Evolutionary conservation across 1,140 invertebrate species (phyloP), one percentile per base, ranked within the genome.

Genomic region (Neotoxoptera formosana): DNA sequence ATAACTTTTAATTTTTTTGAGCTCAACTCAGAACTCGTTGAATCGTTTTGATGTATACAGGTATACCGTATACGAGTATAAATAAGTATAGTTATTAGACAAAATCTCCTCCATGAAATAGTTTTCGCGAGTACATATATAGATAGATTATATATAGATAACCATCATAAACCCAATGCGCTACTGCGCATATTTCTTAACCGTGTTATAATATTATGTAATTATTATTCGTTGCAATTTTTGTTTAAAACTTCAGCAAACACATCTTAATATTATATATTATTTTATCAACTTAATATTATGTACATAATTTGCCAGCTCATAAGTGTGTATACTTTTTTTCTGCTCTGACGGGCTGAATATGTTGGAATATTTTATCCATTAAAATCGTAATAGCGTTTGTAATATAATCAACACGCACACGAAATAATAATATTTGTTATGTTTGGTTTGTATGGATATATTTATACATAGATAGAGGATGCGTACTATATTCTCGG

Each of bases 331-430:
- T 76, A 76, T 76, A 76, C 30, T 76, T 76, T 76, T 60, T n/a
- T 76, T 76, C 60, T n/a, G 60, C 60, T 76, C 60, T 86, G 30
- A 45, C 23, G 83, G 23, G 41, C 36, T 25, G n/a, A n/a, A n/a
- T n/a, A n/a, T n/a, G 83, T 45, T 86, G 36, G 23, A 86, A 25
- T 86, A 45, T 41, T 88, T 30, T 48, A 88, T 30, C 25, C 23
- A 41, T 48, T 48, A 88, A 88, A 88, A 30, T 88, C n/a, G 86
- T 34, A n/a, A 76, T 76, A 76, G 30, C n/a, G n/a, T n/a, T 67
- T n/a, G 30, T n/a, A 17, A 17, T 76, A 7, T n/a, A n/a, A 34
- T 11, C 60, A 76, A 76, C 60, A 20, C 11, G 14, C 60, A 76
- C 60, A n/a, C 30, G 60, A 76, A 76, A 76, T 67, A 30, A n/a